Base-by-base conservation (phyloP, 2,888 invertebrate genomes). In the Homarus gammarus region DNA sequence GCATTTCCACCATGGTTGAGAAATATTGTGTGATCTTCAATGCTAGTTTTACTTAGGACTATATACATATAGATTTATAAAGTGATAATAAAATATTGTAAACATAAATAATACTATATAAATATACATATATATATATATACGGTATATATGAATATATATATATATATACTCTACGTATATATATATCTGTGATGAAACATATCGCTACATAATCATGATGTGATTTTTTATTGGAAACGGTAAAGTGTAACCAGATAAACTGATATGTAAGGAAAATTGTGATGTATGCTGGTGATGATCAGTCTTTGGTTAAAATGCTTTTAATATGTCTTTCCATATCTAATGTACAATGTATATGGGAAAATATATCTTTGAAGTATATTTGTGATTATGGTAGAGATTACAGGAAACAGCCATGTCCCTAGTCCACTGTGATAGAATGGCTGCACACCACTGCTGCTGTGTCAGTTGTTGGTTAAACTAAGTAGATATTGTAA, bases 371-470 rank as follows among this genome's bases (percentile, higher is more conserved):
- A 83, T 83, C 68, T 44, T 83, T 70, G 40, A 68, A 83, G 36
- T 83, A 83, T 83, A 83, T 83, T 68, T 83, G 70, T 83, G 70
- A 68, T 83, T 70, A 70, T 83, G 68, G 70, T 83, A 83, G 82
- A 83, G 68, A 70, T 64, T 83, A 81, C 38, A 81, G 40, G 12
- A 81, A 68, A 10, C 68, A 70, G 82, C 82, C 70, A 70, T 70
- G 44, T 68, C 82, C 82, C 82, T 68, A 83, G 82, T 83, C 82
- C 70, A 44, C 70, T 70, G 82, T 83, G 82, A 83, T 83, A 64
- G 82, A 31, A 56, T 83, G 82, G 82, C 82, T 83, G 82, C 36
- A 79, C n/a, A 79, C 33, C 64, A 79, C 51, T 79, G 40, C 40
- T 75, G 40, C 44, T 40, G 44, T 75, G 75, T 22, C 75, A 64